These are phyloP conservation scores for Musca domestica DNA, from an alignment of 1,140 invertebrate genomes.

Conservation along the genomic window DNA sequence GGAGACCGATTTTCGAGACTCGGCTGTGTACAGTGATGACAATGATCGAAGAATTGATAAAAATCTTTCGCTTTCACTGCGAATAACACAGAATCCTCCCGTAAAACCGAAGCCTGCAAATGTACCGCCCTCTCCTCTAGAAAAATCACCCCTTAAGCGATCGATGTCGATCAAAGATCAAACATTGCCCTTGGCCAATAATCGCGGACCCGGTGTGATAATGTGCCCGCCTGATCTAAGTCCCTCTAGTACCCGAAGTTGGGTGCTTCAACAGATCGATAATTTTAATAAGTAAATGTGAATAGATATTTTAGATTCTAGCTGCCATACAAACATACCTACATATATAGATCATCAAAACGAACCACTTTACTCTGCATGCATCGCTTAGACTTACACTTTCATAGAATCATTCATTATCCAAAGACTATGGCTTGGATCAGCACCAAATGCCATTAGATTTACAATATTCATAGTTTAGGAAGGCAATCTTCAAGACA, in stretches of 20 bases:
- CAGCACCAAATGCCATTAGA: too few species aligned
- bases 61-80: conserved; percentile 38
- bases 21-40: conserved; percentile 78
- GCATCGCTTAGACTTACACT: too few species aligned
- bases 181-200: not conserved
- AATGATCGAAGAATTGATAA: conserved; percentile 56
- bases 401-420: too few species aligned
- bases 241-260: conserved; percentile 44
- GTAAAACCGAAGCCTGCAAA: conserved; percentile 37
- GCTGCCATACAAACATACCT: too few species aligned
- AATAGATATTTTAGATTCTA: not conserved
- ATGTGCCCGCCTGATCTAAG: conserved; percentile 38
- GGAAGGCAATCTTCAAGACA: too few species aligned
- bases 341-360: too few species aligned
- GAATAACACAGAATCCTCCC: conserved; percentile 32
- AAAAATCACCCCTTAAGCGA: conserved; percentile 7
- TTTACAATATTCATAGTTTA: too few species aligned
- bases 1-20: conserved; percentile 71
- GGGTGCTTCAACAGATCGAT: conserved; percentile 51
- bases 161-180: not conserved
- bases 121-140: conserved; percentile 21
- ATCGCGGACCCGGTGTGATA: not conserved
- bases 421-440: too few species aligned
- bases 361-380: too few species aligned
- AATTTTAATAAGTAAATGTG: conserved; percentile 47